phyloP scores from a whole-genome alignment of 1,140 invertebrate species.

The Panulirus ornatus region DNA sequence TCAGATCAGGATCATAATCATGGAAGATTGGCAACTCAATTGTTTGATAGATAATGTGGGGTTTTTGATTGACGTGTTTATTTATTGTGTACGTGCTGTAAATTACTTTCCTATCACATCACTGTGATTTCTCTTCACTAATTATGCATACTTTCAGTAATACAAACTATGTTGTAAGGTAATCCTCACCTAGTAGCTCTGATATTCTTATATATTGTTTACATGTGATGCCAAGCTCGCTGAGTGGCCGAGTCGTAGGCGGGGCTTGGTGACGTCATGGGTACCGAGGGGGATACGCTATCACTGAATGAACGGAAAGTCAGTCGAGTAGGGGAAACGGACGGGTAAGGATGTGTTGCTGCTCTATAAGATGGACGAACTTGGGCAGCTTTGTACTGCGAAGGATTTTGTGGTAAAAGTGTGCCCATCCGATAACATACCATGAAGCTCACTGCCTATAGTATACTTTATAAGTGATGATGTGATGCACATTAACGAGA shows the following conservation, averaged over 20 bases:
- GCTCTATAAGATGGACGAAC: slow-evolving; percentile 15
- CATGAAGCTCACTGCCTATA: not conserved
- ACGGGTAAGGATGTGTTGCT: slow-evolving; percentile 16
- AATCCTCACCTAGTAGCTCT: not conserved
- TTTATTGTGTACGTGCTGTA: no score
- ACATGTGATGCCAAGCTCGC: slow-evolving; percentile 25
- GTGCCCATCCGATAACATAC: not conserved
- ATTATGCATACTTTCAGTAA: not conserved
- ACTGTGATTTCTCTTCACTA: not conserved
- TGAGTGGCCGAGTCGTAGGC: slow-evolving; percentile 40
- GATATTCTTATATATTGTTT: not conserved
- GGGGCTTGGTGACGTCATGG: slow-evolving; percentile 46
- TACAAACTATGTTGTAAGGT: not conserved
- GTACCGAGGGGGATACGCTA: not conserved
- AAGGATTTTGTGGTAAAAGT: not conserved
- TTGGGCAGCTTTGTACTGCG: not conserved
- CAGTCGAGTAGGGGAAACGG: slow-evolving; percentile 35
- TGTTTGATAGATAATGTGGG: no score
- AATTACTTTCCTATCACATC: no score
- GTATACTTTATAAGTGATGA: slow-evolving; percentile 20
- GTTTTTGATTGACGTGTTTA: no score
- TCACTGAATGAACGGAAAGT: slow-evolving; percentile 56
- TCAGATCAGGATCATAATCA: no score
- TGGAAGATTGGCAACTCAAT: no score
- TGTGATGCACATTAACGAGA: not conserved